Conservation (phyloP, 2,113 vertebrate genomes). For the Athene noctua region DNA sequence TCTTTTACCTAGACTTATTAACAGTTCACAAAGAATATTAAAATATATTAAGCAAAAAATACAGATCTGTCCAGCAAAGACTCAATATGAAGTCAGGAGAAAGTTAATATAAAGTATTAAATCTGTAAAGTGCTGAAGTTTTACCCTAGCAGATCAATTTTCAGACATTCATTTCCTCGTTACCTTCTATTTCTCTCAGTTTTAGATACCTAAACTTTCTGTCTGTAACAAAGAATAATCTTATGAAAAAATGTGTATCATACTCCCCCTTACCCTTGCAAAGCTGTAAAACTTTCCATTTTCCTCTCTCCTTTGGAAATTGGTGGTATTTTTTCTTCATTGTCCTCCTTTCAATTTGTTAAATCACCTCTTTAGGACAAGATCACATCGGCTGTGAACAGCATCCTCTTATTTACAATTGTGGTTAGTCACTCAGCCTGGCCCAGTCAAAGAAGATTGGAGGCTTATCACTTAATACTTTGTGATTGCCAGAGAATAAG, state of each 20-base stretch:
- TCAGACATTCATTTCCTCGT: background rate
- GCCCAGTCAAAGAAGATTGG: background rate
- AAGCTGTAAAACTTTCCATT: background rate
- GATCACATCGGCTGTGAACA: background rate
- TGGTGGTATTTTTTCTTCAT: background rate
- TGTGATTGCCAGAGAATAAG: background rate
- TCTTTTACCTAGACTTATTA: background rate
- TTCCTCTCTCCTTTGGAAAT: background rate
- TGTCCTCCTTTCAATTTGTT: background rate
- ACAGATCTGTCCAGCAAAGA: background rate
- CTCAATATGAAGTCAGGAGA: background rate
- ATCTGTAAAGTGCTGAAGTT: background rate
- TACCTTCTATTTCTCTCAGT: background rate
- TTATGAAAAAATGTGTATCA: background rate
- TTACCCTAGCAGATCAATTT: background rate
- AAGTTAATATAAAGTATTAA: background rate
- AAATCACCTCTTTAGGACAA: background rate
- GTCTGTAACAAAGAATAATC: background rate
- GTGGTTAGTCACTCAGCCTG: background rate
- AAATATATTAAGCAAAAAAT: background rate
- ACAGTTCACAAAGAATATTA: background rate
- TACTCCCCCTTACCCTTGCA: background rate
- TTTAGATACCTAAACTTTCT: background rate
- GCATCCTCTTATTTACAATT: background rate
- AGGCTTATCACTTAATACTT: background rate